Base-by-base conservation (phyloP, 2,888 invertebrate genomes). In the Eupithecia abbreviata region DNA sequence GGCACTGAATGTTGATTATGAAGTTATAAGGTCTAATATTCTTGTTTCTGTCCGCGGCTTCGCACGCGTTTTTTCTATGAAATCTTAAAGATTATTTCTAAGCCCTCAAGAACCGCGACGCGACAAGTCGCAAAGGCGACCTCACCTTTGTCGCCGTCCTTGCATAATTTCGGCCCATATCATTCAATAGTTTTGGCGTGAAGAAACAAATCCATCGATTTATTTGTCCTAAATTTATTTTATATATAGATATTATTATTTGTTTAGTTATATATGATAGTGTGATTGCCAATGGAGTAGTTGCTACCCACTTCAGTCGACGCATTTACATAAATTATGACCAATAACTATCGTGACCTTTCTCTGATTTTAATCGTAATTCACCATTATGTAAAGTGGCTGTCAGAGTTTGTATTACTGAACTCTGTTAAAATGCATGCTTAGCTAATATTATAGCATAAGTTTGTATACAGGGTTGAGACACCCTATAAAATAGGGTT, bases 361-460 rank as follows among this genome's bases (percentile, higher is more conserved):
- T 45, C 47, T 69, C 69, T 69, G 77, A 77, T 74, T 77, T 75
- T 51, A 75, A 73, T 72, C 77, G 77, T 72, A 75, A 74, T 77
- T 72, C 71, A 69, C 74, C 77, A 74, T 42, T 51, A 42, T 62
- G 65, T 58, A 47, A 67, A 77, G 70, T 73, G 73, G 47, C 49
- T 77, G 71, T 77, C 73, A 58, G n/a, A 71, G 30, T 30, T 30
- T 30, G 18, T 62, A 12, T 62, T 4, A 0, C 2, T 62, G 1
- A 62, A 30, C 62, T 2, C 9, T 58, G 9, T 18, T 58, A 18
- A 58, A 7, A 58, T 13, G 49, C 2, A 47, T 47, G 12, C 47
- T 51, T 51, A 51, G 15, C 15, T 51, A 15, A 51, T 51, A 4
- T 13, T n/a, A 51, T 51, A 43, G 7, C 43, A 43, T 4, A 49